Percentiles rank a stretch among this genome's conserved stretches.
Conservation (phyloP, 2,888 invertebrate genomes). For the Diadromus collaris region DNA sequence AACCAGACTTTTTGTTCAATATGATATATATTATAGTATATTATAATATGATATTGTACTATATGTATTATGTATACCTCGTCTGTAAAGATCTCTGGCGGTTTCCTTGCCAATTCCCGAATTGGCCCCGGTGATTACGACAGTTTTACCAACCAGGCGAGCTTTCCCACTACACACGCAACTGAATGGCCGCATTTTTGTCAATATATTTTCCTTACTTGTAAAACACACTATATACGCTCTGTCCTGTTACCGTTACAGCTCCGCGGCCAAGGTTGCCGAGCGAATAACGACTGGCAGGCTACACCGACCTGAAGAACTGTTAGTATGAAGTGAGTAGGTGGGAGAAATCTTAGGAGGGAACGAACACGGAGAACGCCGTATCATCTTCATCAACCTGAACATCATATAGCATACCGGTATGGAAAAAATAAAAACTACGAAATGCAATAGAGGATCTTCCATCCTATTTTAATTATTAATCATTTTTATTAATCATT, state of each 20-base stretch:
- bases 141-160: conserved; percentile 74
- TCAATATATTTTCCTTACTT: conserved; percentile 1
- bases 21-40: not conserved
- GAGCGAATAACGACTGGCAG: conserved; percentile 44
- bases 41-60: not conserved
- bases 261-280: not conserved
- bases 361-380: not conserved
- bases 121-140: conserved; percentile 79
- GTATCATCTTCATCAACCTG: not conserved
- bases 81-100: conserved; percentile 73
- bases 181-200: conserved; percentile 72
- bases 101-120: conserved; percentile 77
- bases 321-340: conserved; percentile 33
- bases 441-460: not conserved
- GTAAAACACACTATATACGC: not conserved
- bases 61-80: conserved; percentile 73
- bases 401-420: not conserved
- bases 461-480: not conserved
- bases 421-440: not conserved
- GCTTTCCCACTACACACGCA: conserved; percentile 79
- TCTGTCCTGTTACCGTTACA: conserved; percentile 2
- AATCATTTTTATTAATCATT: not conserved
- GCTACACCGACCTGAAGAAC: conserved; percentile 48
- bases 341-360: conserved; percentile 10
- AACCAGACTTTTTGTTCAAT: not conserved